Conservation (phyloP, 30 jellyfish, hydroid and myxozoan species). For the Cassiopea xamachana region DNA sequence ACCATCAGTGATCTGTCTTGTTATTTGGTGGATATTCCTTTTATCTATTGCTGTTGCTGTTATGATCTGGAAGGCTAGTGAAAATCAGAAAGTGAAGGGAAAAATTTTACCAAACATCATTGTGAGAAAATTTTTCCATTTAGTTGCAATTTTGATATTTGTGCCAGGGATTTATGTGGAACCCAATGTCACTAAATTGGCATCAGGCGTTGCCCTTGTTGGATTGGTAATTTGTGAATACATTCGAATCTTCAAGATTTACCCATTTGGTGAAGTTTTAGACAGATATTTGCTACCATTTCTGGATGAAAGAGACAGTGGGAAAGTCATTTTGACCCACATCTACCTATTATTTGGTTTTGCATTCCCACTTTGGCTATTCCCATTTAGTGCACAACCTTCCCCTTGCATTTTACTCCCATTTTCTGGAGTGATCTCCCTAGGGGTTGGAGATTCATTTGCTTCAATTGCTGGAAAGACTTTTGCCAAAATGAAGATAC, state of each 20-base stretch:
- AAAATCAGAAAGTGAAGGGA: not conserved
- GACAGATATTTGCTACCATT: conserved; percentile 67
- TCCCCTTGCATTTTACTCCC: conserved; percentile 20
- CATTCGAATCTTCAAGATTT: conserved; percentile 57
- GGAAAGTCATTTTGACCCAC: conserved; percentile 78
- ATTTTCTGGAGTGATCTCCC: conserved; percentile 87
- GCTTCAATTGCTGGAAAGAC: conserved; percentile 92
- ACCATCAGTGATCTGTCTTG: not conserved
- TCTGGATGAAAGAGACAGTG: conserved; percentile 87
- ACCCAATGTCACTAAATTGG: conserved; percentile 53
- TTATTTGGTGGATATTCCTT: conserved; percentile 58
- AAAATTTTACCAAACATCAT: conserved; percentile 65
- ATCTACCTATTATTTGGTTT: conserved; percentile 83
- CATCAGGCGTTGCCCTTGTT: conserved; percentile 64
- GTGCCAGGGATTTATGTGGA: conserved; percentile 64
- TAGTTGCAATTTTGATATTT: conserved; percentile 72
- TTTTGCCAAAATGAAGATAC: conserved; percentile 65
- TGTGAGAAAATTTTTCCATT: conserved; percentile 79
- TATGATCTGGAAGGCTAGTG: conserved; percentile 68
- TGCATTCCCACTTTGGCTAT: conserved; percentile 81
- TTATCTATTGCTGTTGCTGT: conserved; percentile 50
- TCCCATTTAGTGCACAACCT: conserved; percentile 20
- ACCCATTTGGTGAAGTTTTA: conserved; percentile 59
- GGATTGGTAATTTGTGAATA: conserved; percentile 68
- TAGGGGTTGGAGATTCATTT: conserved; percentile 94